phyloP scores from a whole-genome alignment of 1,140 invertebrate genomes.

The Helicoverpa armigera region DNA sequence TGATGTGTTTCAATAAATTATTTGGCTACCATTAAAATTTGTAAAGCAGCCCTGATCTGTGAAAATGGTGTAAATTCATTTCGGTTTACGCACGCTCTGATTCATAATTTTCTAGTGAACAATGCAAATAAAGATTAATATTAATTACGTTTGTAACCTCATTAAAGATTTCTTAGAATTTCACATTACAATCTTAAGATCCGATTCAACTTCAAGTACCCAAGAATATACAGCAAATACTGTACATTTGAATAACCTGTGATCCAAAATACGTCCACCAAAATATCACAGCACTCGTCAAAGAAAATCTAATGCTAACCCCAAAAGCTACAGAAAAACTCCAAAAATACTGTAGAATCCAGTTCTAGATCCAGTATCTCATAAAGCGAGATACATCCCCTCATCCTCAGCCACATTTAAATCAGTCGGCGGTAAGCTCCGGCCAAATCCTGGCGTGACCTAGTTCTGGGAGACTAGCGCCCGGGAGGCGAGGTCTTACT shows the following conservation, averaged over 20 bases:
- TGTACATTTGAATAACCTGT: not conserved
- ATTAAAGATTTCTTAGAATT: not conserved
- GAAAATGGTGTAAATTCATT: not conserved
- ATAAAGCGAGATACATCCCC: conserved; percentile 57
- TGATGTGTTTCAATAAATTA: conserved; percentile 37
- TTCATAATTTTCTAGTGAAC: not conserved
- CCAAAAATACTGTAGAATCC: not conserved
- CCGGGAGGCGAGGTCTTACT: conserved; percentile 55
- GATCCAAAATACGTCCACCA: too few species aligned
- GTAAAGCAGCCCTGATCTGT: not conserved
- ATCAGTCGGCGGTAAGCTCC: conserved; percentile 78
- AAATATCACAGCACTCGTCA: too few species aligned
- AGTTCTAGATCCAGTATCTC: conserved; percentile 29
- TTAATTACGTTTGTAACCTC: not conserved
- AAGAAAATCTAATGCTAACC: not conserved
- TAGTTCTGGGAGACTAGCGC: conserved; percentile 81
- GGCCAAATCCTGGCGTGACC: conserved; percentile 82
- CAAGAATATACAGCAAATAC: too few species aligned
- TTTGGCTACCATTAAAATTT: not conserved
- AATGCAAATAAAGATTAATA: too few species aligned
- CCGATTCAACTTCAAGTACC: too few species aligned
- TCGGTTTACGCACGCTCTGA: not conserved
- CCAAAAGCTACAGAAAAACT: not conserved
- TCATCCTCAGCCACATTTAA: conserved; percentile 81
- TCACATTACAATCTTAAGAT: too few species aligned